These are phyloP conservation scores for Lateolabrax maculatus DNA, from an alignment of 2,797 vertebrate species.

Conservation along the genomic window DNA sequence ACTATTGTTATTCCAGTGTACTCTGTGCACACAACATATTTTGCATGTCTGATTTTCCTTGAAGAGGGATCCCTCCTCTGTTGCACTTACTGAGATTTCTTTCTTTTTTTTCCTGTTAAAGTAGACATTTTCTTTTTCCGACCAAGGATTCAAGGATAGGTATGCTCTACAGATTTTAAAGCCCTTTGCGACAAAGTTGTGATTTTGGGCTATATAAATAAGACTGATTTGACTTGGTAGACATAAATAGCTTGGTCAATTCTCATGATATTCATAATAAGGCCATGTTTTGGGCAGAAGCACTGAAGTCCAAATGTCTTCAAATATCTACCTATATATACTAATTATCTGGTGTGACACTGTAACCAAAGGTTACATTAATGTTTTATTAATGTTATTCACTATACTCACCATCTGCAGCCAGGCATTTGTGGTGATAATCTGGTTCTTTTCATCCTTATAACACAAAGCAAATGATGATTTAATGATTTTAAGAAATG, in stretches of 20 bases:
- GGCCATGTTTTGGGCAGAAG: slow-evolving; percentile 2
- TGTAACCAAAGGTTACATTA: no score
- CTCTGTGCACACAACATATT: background rate
- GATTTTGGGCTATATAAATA: slow-evolving; percentile 1
- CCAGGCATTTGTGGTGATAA: slow-evolving; percentile 88
- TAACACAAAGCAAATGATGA: slow-evolving; percentile 37
- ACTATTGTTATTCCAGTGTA: background rate
- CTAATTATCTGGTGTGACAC: no score
- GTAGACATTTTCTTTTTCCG: background rate
- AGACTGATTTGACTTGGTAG: background rate
- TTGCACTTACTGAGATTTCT: background rate
- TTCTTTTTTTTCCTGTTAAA: background rate
- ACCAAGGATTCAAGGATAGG: no score
- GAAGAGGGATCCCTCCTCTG: background rate
- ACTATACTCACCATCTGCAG: slow-evolving; percentile 86
- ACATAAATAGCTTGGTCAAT: background rate
- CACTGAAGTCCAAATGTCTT: background rate
- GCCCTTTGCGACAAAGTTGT: background rate
- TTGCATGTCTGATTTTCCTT: background rate
- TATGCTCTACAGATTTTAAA: background rate
- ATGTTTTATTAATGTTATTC: slow-evolving; percentile 39
- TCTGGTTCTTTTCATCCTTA: slow-evolving; percentile 90
- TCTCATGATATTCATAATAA: slow-evolving; percentile 1
- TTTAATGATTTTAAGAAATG: slow-evolving; percentile 1
- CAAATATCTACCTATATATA: no score